Evolutionary conservation across 2,797 vertebrate genomes (phyloP).

Genomic region (Rallus crepitans): DNA sequence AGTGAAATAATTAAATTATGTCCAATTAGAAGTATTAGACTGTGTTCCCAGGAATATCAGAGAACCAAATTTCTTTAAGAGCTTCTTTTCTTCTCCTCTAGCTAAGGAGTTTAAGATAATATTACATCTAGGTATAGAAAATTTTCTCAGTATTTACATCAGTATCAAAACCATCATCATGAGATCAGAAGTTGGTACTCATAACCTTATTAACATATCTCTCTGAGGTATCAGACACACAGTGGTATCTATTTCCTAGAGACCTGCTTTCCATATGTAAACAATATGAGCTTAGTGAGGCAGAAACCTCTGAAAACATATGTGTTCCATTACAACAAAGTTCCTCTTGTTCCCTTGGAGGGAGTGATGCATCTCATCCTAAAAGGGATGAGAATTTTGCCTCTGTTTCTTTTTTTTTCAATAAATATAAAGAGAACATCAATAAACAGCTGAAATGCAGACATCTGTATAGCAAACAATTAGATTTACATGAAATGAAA

Average conservation of each 20-base stretch:
- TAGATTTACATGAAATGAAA: constrained; percentile 44
- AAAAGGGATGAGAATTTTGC: neutral
- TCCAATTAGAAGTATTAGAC: neutral
- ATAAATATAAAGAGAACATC: neutral
- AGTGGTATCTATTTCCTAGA: neutral
- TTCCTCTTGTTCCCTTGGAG: neutral
- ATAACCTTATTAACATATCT: neutral
- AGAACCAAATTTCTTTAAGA: neutral
- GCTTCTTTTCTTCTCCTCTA: neutral
- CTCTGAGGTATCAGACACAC: neutral
- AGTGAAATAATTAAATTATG: neutral
- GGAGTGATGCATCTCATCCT: neutral
- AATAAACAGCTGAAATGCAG: constrained; percentile 16
- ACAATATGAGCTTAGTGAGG: neutral
- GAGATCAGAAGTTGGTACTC: neutral
- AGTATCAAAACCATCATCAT: neutral
- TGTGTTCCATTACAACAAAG: neutral
- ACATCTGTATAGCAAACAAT: constrained; percentile 8
- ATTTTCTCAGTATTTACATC: neutral
- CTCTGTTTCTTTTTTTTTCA: neutral
- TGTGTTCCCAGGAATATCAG: neutral
- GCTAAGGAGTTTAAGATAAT: neutral
- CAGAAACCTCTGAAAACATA: neutral
- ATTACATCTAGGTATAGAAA: neutral
- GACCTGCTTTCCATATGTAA: neutral